A percentile compares a stretch with the other conserved stretches of the same genome.
These are phyloP conservation scores for Ciconia boyciana DNA, from an alignment of 2,113 vertebrate species.

Conservation along the genomic window DNA sequence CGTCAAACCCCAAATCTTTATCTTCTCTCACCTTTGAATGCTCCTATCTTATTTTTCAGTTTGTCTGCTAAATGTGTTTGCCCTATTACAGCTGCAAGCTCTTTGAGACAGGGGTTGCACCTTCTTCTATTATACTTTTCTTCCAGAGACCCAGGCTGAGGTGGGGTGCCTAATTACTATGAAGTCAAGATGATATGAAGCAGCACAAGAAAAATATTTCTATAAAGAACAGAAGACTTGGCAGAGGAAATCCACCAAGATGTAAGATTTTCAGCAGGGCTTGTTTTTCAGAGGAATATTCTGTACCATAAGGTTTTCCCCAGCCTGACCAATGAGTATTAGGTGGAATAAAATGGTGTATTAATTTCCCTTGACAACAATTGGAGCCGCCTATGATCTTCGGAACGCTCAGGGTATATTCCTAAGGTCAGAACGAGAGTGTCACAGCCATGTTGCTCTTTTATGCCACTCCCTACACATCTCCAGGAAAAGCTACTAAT, in stretches of 20 bases:
- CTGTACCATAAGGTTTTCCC: not conserved
- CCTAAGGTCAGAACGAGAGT: constrained; percentile 22
- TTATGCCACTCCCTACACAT: constrained; percentile 1
- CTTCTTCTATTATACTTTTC: not conserved
- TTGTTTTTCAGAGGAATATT: not conserved
- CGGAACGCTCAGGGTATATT: constrained; percentile 16
- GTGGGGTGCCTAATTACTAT: not conserved
- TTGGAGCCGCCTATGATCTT: constrained; percentile 45
- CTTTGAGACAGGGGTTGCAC: not conserved
- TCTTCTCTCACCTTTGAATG: not conserved
- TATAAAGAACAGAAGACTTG: not conserved
- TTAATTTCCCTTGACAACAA: constrained; percentile 44
- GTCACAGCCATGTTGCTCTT: not conserved
- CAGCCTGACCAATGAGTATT: not conserved
- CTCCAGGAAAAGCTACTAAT: constrained; percentile 44
- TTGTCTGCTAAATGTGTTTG: not conserved
- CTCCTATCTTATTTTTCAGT: not conserved
- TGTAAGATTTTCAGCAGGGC: not conserved
- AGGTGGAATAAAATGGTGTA: constrained; percentile 16
- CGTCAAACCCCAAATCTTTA: not conserved
- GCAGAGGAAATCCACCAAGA: not conserved
- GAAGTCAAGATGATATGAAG: not conserved
- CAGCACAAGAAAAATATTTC: not conserved
- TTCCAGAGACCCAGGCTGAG: not conserved
- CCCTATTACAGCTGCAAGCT: not conserved